Conservation (phyloP, 2,113 vertebrate species). For the Donacobius atricapilla region DNA sequence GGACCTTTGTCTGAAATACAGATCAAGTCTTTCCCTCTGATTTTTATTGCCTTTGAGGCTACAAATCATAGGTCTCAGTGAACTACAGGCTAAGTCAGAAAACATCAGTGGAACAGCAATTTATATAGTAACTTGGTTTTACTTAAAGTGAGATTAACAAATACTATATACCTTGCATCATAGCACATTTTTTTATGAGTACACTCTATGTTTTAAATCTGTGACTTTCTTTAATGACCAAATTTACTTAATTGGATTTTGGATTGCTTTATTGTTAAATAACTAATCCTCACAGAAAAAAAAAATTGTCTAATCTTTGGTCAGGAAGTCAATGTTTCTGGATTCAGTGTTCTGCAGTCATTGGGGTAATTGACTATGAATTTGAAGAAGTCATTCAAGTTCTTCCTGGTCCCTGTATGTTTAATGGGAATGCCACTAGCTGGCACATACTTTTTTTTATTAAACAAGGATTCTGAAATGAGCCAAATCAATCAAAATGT, state of each 20-base stretch:
- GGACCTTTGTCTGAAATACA: not conserved
- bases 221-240: not conserved
- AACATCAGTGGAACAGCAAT: not conserved
- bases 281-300: not conserved
- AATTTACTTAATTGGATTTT: not conserved
- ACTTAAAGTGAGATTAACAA: not conserved
- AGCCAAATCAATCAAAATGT: not conserved
- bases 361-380: not conserved
- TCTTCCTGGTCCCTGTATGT: not conserved
- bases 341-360: not conserved
- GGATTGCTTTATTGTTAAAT: not conserved
- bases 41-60: not conserved
- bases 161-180: not conserved
- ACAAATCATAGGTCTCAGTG: not conserved
- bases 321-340: not conserved
- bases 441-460: not conserved
- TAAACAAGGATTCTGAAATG: not conserved
- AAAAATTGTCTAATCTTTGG: not conserved
- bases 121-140: not conserved
- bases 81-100: not conserved
- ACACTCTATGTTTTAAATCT: not conserved
- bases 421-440: not conserved
- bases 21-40: not conserved
- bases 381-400: not conserved
- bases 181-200: not conserved